Base-by-base conservation (phyloP, 2,797 vertebrate genomes). In the Synanceia verrucosa region DNA sequence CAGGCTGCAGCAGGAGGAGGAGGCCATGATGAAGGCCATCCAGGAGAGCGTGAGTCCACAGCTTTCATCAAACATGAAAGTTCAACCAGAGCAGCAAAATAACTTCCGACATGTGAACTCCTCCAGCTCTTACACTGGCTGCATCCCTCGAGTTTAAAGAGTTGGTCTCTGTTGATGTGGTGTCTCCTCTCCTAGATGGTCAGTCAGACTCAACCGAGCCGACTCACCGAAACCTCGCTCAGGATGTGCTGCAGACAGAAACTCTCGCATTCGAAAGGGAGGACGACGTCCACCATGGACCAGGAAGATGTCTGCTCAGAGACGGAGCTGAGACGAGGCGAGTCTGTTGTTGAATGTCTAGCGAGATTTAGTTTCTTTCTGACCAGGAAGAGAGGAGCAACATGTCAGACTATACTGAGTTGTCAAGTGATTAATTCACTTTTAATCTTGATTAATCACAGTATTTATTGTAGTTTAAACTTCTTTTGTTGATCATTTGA, bases 11-110 rank as follows among this genome's bases (percentile, higher is more conserved):
- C 92, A 95, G 77, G 97, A 98, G 76, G 96, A 98, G 26, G 95
- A 95, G 52, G 89, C 83, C 43, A 64, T 99, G 86, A 95, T 89
- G 91, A 96, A 95, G 83, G 97, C 97, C 84, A 96, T 98, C 61
- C 94, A 94, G 23, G 94, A 97, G 88, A 99, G 97, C 56, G 97
- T 99, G 94, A 95, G 93, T 89, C n/a, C n/a, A 31, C 41, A 41
- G 16, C 8, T 39, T 0, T 39, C n/a, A n/a, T n/a, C n/a, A n/a
- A n/a, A n/a, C n/a, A n/a, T n/a, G n/a, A n/a, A n/a, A n/a, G n/a
- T n/a, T n/a, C n/a, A n/a, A n/a, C n/a, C n/a, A n/a, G n/a, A n/a
- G n/a, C n/a, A 41, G 18, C 9, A 41, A 41, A 41, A n/a, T 4
- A n/a, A 41, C 39, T 41, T n/a, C 16, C 9, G 18, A n/a, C n/a